A percentile compares a stretch with the other conserved stretches of the same genome.
These are phyloP conservation scores for Nesogale talazaci DNA, from an alignment of 2,113 vertebrate genomes.

Conservation along the genomic window DNA sequence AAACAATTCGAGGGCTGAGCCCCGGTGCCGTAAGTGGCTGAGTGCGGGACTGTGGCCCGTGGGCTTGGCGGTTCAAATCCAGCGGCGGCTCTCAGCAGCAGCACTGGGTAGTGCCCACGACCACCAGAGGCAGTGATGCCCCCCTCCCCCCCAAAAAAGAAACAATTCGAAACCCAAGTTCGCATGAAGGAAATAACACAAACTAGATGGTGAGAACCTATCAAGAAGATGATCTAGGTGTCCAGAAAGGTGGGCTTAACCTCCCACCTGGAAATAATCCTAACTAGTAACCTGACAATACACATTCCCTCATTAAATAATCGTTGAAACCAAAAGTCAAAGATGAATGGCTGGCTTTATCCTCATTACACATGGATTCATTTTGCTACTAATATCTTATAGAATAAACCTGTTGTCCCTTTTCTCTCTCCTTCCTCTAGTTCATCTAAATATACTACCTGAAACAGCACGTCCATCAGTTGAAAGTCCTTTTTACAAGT, in stretches of 20 bases:
- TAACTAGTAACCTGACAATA: slow-evolving; percentile 17
- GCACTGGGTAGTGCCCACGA: too few relatives aligned
- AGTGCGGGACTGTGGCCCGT: too few relatives aligned
- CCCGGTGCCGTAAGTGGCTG: too few relatives aligned
- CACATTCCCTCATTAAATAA: neutral
- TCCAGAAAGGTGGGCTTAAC: neutral
- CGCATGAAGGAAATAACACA: neutral
- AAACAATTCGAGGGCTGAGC: too few relatives aligned
- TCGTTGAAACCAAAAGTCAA: slow-evolving; percentile 32
- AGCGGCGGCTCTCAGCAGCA: too few relatives aligned
- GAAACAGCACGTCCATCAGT: neutral
- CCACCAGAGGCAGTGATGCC: too few relatives aligned
- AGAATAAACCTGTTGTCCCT: slow-evolving; percentile 10
- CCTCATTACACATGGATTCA: neutral
- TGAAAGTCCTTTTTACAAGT: neutral
- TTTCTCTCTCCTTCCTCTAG: neutral
- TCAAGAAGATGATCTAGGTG: neutral
- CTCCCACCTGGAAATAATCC: slow-evolving; percentile 32
- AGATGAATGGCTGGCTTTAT: neutral
- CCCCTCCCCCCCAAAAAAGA: too few relatives aligned
- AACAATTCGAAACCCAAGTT: neutral
- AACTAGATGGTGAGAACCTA: neutral
- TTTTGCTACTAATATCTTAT: neutral
- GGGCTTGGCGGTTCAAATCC: too few relatives aligned
- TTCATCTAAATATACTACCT: neutral